Percentiles rank a stretch among this genome's conserved stretches.
phyloP scores from a whole-genome alignment of 1,140 invertebrate species.

The Leptinotarsa undecemlineata region DNA sequence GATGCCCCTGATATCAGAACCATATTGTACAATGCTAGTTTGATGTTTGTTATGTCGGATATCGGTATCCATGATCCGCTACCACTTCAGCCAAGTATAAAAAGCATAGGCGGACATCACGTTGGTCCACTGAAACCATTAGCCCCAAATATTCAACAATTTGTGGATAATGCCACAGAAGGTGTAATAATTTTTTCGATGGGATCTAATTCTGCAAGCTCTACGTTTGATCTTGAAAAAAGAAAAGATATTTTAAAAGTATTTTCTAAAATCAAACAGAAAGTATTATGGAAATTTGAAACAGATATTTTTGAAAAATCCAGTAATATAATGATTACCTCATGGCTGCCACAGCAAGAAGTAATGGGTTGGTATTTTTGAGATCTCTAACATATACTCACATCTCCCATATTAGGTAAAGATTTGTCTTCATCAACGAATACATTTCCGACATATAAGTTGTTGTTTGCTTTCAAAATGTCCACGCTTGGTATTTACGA shows the following conservation, averaged over 20 bases:
- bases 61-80: constrained; percentile 40
- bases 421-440: too few relatives aligned
- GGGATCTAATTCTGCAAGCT: constrained; percentile 63
- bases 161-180: constrained; percentile 61
- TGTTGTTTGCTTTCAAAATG: too few relatives aligned
- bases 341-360: constrained; percentile 68
- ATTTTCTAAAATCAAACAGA: constrained; percentile 60
- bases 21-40: constrained; percentile 54
- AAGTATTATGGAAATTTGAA: constrained; percentile 70
- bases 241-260: constrained; percentile 57
- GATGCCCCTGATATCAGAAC: constrained; percentile 18
- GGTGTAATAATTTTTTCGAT: constrained; percentile 73
- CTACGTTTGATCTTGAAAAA: constrained; percentile 56
- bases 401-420: too few relatives aligned
- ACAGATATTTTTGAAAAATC: constrained; percentile 52
- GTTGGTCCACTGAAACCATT: constrained; percentile 30
- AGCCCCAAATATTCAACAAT: constrained; percentile 55
- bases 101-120: constrained; percentile 36
- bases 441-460: too few relatives aligned
- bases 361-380: constrained; percentile 57
- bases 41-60: constrained; percentile 52
- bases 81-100: constrained; percentile 44
- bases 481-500: too few relatives aligned
- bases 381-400: too few relatives aligned
- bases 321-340: constrained; percentile 57